Evolutionary conservation across 2,888 invertebrate species (phyloP), one percentile per base, ranked within the genome.

Genomic region (Drosophila nr. medialis): DNA sequence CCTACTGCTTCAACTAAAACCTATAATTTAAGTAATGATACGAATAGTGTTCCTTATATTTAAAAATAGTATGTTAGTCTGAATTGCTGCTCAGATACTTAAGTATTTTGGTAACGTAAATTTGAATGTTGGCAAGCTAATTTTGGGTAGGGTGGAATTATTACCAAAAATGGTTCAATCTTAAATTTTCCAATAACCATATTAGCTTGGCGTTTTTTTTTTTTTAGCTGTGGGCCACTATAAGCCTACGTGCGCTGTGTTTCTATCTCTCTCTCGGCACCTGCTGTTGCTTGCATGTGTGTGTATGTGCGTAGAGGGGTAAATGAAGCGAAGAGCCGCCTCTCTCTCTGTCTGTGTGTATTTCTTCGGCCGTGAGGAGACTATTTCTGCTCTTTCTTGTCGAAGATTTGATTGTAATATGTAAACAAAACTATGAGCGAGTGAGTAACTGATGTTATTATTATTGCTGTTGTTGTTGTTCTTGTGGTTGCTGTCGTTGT

Each of bases 371-470:
- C 65, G 56, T 67, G 72, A 68, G 62, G 27, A 60, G 45, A 51
- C 50, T 55, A 50, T 54, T 71, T 54, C 61, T 64, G 64, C 77
- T 77, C 60, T 77, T 71, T 73, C 64, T 72, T 60, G 71, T 64
- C 65, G 69, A 64, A 72, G 74, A 83, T 74, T 74, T 75, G 45
- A 45, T 80, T 80, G 80, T 83, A 83, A 83, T 68, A 74, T 83
- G 83, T 86, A 84, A 86, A 86, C 82, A 84, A 86, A 81, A 64
- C 77, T 32, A 61, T 61, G 36, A 68, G 48, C 30, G 55, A 50
- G 38, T 51, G 55, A 58, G 53, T 61, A 53, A 51, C 45, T 70
- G 42, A 55, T 60, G 59, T 59, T 64, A 36, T 64, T 64, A 21
- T 59, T 74, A 69, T 73, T 72, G 60, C 68, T 81, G 67, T 55